These are phyloP conservation scores for Chrysodeixis includens DNA, from an alignment of 2,888 invertebrate species.

Conservation along the genomic window DNA sequence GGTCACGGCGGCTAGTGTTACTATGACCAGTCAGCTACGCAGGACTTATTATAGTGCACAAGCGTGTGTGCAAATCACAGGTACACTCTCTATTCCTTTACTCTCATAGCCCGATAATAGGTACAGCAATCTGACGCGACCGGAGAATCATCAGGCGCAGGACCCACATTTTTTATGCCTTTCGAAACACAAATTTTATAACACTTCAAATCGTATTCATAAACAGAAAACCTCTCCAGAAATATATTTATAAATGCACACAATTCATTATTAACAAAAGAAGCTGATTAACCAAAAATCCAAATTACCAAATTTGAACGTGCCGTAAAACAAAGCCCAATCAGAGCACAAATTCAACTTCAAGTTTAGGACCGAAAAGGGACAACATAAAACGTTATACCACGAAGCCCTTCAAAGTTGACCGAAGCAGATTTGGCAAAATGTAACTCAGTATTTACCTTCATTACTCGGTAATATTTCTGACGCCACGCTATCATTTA, in stretches of 20 bases:
- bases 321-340: not conserved
- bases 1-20: too few relatives aligned
- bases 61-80: too few relatives aligned
- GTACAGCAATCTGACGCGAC: too few relatives aligned
- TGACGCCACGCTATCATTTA: slow-evolving; percentile 47
- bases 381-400: slow-evolving; percentile 35
- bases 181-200: too few relatives aligned
- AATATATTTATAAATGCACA: not conserved
- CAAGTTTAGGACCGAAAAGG: slow-evolving; percentile 9
- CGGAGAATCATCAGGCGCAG: too few relatives aligned
- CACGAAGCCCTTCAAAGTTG: slow-evolving; percentile 32
- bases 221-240: not conserved
- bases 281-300: not conserved
- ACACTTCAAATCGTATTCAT: too few relatives aligned
- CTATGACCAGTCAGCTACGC: too few relatives aligned
- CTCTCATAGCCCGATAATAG: too few relatives aligned
- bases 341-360: slow-evolving; percentile 17
- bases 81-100: too few relatives aligned
- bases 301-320: not conserved
- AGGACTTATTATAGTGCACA: too few relatives aligned
- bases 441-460: slow-evolving; percentile 50
- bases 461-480: slow-evolving; percentile 55
- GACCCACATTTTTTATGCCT: too few relatives aligned
- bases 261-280: not conserved
- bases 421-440: slow-evolving; percentile 50